Conservation (phyloP, 1,140 invertebrate genomes). For the Aleiodes sp. region DNA sequence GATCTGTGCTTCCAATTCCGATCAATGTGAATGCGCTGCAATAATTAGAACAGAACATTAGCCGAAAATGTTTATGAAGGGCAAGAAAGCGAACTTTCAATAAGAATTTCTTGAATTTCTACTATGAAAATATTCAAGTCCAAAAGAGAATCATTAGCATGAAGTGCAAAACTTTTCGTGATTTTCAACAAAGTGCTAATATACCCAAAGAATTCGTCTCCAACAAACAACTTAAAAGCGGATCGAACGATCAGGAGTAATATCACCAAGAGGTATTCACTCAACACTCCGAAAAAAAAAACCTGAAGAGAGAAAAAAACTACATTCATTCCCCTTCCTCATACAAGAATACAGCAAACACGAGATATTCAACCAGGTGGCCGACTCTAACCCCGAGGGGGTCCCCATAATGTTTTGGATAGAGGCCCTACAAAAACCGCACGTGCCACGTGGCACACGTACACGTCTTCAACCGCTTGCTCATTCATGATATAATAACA, state of each 20-base stretch:
- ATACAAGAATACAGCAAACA: neutral
- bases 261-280: neutral
- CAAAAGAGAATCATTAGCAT: too few species aligned
- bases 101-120: too few species aligned
- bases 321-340: neutral
- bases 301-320: neutral
- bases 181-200: too few species aligned
- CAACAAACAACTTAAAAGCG: too few species aligned
- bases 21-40: too few species aligned
- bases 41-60: too few species aligned
- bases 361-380: slow-evolving; percentile 42
- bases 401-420: slow-evolving; percentile 21
- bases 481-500: slow-evolving; percentile 26
- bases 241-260: neutral
- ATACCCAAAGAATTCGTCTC: too few species aligned
- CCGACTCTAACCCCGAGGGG: slow-evolving; percentile 31
- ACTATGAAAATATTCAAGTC: too few species aligned
- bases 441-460: slow-evolving; percentile 37
- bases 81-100: too few species aligned
- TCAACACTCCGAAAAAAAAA: neutral
- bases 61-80: too few species aligned
- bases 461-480: neutral
- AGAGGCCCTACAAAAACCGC: slow-evolving; percentile 47
- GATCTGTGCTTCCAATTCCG: too few species aligned
- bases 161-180: too few species aligned